phyloP scores from a whole-genome alignment of 2,113 vertebrate species.

The Leptosomus discolor region DNA sequence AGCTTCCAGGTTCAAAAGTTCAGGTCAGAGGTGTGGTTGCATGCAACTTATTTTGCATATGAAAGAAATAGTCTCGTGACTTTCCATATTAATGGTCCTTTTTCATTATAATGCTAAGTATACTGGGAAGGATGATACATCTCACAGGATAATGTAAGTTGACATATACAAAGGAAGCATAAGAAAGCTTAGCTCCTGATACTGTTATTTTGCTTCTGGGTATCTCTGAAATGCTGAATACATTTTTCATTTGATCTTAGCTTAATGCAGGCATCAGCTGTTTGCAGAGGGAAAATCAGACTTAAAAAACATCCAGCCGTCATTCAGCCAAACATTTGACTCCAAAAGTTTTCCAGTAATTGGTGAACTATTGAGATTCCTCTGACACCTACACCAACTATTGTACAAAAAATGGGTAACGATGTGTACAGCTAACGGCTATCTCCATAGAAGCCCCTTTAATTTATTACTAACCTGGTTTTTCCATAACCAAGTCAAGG shows the following conservation, averaged over 20 bases:
- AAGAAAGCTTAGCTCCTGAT: constrained; percentile 56
- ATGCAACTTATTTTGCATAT: constrained; percentile 12
- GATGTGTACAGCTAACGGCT: constrained; percentile 20
- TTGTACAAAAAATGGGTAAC: constrained; percentile 13
- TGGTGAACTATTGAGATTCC: constrained; percentile 61
- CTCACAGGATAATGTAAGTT: constrained; percentile 38
- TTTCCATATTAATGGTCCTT: not conserved
- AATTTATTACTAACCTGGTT: constrained; percentile 47
- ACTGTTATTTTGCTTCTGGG: constrained; percentile 56
- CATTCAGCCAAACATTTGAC: constrained; percentile 43
- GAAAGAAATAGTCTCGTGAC: not conserved
- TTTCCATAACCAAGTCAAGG: constrained; percentile 13
- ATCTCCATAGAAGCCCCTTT: constrained; percentile 22
- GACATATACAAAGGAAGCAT: constrained; percentile 51
- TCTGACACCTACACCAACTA: constrained; percentile 61
- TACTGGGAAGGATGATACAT: constrained; percentile 27
- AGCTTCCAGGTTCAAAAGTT: constrained; percentile 39
- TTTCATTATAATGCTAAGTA: constrained; percentile 58
- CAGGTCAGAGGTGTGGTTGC: constrained; percentile 37
- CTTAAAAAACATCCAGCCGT: constrained; percentile 10
- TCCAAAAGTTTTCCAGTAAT: constrained; percentile 63
- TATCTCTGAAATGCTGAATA: constrained; percentile 72
- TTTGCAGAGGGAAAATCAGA: constrained; percentile 57
- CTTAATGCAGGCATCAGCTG: constrained; percentile 72
- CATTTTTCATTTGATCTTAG: constrained; percentile 72